Percentiles rank a stretch among this genome's conserved stretches.
phyloP scores from a whole-genome alignment of 2,888 invertebrate species.

The Pharmacophagus antenor region DNA sequence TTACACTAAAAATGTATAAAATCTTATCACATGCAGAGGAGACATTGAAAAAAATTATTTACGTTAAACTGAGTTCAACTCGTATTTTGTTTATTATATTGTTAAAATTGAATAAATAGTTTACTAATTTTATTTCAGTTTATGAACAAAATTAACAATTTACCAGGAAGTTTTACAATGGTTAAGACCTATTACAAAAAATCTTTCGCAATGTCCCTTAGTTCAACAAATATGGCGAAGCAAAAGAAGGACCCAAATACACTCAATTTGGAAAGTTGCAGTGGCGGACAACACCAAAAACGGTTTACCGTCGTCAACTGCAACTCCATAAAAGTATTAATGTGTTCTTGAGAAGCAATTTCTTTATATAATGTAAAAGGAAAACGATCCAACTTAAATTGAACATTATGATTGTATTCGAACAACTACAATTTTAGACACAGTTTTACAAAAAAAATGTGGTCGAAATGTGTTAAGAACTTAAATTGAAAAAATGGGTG shows the following conservation, averaged over 20 bases:
- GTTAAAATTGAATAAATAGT: background rate
- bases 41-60: constrained; percentile 27
- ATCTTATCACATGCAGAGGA: constrained; percentile 19
- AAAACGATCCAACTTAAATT: constrained; percentile 17
- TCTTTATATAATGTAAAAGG: constrained; percentile 22
- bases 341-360: constrained; percentile 32
- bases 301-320: constrained; percentile 33
- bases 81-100: background rate
- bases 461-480: no score
- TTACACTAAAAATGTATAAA: constrained; percentile 22
- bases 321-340: constrained; percentile 34
- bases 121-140: background rate
- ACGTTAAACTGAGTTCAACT: no score
- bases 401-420: constrained; percentile 1
- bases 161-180: background rate
- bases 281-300: constrained; percentile 35
- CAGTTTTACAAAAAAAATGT: background rate
- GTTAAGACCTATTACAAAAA: background rate
- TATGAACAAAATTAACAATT: background rate
- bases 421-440: background rate
- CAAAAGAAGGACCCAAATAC: constrained; percentile 42
- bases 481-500: no score
- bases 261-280: constrained; percentile 40
- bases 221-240: constrained; percentile 34
- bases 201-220: constrained; percentile 8